Percentiles rank a stretch among this genome's conserved stretches.
Conservation (phyloP, 2,888 invertebrate genomes). For the Pachycephus smyrnensis region DNA sequence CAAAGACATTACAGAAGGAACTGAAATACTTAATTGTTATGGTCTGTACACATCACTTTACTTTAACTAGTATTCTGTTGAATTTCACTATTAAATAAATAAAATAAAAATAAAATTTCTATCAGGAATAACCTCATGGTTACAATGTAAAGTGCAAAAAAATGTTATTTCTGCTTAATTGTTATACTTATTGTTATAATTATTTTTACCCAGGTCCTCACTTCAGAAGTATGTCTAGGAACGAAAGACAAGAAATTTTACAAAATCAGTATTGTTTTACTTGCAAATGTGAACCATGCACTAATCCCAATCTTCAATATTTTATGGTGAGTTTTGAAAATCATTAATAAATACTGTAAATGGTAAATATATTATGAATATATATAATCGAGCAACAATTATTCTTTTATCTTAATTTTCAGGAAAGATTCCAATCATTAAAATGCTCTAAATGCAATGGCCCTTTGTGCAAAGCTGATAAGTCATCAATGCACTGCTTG, state of each 20-base stretch:
- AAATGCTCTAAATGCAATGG: slow-evolving; percentile 66
- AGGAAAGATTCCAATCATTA: slow-evolving; percentile 65
- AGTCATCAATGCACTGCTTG: slow-evolving; percentile 52
- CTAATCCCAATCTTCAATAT: slow-evolving; percentile 55
- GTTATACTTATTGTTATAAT: slow-evolving; percentile 1
- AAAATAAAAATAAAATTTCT: background rate
- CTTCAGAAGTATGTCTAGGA: slow-evolving; percentile 73
- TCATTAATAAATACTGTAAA: background rate
- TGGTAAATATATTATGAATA: background rate
- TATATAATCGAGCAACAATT: background rate
- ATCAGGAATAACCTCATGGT: slow-evolving; percentile 5
- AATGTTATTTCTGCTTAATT: background rate
- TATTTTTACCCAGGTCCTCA: slow-evolving; percentile 71
- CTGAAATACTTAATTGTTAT: slow-evolving; percentile 88
- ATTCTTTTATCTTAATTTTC: slow-evolving; percentile 11
- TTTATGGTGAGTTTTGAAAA: slow-evolving; percentile 45
- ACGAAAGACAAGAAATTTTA: slow-evolving; percentile 74
- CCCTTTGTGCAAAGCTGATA: slow-evolving; percentile 37
- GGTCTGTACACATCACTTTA: slow-evolving; percentile 64
- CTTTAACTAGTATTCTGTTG: too few species aligned
- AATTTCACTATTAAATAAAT: too few species aligned
- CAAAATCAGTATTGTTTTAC: slow-evolving; percentile 81
- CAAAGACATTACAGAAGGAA: slow-evolving; percentile 73
- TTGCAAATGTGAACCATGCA: slow-evolving; percentile 82
- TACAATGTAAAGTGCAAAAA: slow-evolving; percentile 5